Evolutionary conservation across 2,113 vertebrate species (phyloP).

Genomic region (Macroglossus sobrinus): DNA sequence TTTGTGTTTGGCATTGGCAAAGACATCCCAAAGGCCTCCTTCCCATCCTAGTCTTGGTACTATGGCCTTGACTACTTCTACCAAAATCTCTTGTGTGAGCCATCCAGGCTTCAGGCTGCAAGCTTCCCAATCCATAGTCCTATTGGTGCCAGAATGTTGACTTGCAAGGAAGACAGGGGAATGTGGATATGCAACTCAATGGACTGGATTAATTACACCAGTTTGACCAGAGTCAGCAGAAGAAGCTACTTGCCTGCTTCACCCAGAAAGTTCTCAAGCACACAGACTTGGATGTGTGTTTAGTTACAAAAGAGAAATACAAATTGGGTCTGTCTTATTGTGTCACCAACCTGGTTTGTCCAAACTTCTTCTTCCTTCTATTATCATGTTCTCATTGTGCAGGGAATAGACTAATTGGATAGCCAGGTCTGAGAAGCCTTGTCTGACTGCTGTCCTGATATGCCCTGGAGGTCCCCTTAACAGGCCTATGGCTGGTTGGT

Average conservation of each 20-base stretch:
- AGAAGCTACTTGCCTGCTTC: background rate
- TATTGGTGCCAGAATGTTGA: background rate
- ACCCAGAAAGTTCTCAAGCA: background rate
- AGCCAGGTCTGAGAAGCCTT: background rate
- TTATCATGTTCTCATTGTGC: background rate
- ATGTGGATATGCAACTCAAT: background rate
- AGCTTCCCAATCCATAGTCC: background rate
- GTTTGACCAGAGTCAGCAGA: background rate
- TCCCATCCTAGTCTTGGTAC: background rate
- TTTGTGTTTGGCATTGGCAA: background rate
- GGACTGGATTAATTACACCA: background rate
- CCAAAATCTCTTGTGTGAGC: background rate
- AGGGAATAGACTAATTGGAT: background rate
- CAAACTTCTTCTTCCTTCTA: background rate
- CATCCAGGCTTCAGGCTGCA: background rate
- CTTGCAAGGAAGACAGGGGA: too few relatives aligned
- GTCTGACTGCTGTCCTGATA: background rate
- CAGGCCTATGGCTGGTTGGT: background rate
- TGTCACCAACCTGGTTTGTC: background rate
- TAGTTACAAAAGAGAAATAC: background rate
- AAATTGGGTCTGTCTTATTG: background rate
- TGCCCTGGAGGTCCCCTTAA: too few relatives aligned
- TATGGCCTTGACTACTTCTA: background rate
- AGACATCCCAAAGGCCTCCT: background rate
- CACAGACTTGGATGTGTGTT: background rate